A percentile compares a stretch with the other conserved stretches of the same genome.
These are phyloP conservation scores for Muscina levida DNA, from an alignment of 2,888 invertebrate genomes.

Conservation along the genomic window DNA sequence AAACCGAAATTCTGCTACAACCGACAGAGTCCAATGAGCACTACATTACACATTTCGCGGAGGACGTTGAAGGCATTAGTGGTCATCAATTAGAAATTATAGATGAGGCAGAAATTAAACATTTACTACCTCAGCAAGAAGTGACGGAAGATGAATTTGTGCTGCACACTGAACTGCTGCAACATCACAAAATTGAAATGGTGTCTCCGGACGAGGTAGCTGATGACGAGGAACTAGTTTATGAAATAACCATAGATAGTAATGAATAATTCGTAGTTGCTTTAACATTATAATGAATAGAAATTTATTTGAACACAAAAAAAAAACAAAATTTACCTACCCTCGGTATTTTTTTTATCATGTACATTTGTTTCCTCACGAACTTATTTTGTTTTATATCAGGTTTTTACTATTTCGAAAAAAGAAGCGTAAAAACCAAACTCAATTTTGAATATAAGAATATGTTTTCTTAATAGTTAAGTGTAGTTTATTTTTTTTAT, in stretches of 20 bases:
- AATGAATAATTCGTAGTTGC: slow-evolving; percentile 52
- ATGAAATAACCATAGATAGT: slow-evolving; percentile 65
- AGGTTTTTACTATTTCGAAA: no score
- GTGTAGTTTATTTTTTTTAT: slow-evolving; percentile 37
- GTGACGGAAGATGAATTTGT: slow-evolving; percentile 40
- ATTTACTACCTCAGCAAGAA: slow-evolving; percentile 39
- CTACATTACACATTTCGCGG: slow-evolving; percentile 15
- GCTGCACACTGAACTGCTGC: slow-evolving; percentile 48
- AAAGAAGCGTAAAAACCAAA: no score
- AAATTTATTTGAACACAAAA: not conserved
- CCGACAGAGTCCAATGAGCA: not conserved
- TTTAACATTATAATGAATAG: no score
- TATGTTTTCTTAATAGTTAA: slow-evolving; percentile 17
- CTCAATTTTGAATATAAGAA: not conserved
- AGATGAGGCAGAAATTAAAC: slow-evolving; percentile 54
- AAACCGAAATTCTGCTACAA: not conserved
- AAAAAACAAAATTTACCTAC: not conserved
- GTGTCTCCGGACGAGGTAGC: slow-evolving; percentile 44
- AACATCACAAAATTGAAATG: slow-evolving; percentile 49
- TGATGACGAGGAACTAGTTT: slow-evolving; percentile 59
- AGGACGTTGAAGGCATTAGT: slow-evolving; percentile 11
- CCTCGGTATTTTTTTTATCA: not conserved
- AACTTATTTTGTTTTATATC: not conserved
- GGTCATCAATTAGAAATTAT: slow-evolving; percentile 54
- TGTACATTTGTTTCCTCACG: not conserved